A percentile compares a stretch with the other conserved stretches of the same genome.
These are phyloP conservation scores for Hepsetus odoe DNA, from an alignment of 2,113 vertebrate genomes.

Conservation along the genomic window DNA sequence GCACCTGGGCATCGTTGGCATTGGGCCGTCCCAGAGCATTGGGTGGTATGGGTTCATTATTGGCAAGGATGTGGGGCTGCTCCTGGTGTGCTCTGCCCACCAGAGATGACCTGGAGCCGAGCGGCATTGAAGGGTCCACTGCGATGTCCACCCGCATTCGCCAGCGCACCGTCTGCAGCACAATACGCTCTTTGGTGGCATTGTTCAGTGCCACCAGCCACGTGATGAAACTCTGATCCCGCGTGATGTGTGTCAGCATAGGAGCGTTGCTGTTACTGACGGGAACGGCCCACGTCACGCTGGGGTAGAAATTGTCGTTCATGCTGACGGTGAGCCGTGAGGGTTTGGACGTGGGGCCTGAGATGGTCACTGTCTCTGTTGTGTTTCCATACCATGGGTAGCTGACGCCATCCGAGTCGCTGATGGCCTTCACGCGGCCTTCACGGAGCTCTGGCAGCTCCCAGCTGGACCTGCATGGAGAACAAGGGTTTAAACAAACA, in stretches of 20 bases:
- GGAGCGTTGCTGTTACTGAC: constrained; percentile 87
- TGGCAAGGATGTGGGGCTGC: constrained; percentile 86
- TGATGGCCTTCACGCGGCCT: constrained; percentile 88
- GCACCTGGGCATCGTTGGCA: constrained; percentile 89
- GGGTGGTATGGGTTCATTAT: constrained; percentile 87
- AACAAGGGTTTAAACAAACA: not conserved
- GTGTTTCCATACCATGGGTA: constrained; percentile 93
- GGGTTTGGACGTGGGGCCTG: constrained; percentile 84
- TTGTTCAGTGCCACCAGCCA: constrained; percentile 90
- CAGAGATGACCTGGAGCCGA: constrained; percentile 83
- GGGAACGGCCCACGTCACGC: constrained; percentile 89
- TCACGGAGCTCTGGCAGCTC: constrained; percentile 87
- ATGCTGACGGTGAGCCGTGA: constrained; percentile 89
- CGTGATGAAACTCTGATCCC: constrained; percentile 91
- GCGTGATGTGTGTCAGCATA: constrained; percentile 85
- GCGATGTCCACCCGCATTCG: constrained; percentile 89
- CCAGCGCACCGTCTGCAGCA: constrained; percentile 90
- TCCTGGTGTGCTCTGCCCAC: constrained; percentile 87
- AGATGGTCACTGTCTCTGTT: constrained; percentile 86
- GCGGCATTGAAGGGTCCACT: constrained; percentile 82
- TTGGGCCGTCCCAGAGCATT: constrained; percentile 89
- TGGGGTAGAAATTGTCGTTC: constrained; percentile 93
- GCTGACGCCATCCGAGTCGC: constrained; percentile 88
- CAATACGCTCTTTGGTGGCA: constrained; percentile 87
- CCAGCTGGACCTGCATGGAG: constrained; percentile 83